These are phyloP conservation scores for Phrynocephalus versicolor DNA, from an alignment of 2,113 vertebrate species.

Conservation along the genomic window DNA sequence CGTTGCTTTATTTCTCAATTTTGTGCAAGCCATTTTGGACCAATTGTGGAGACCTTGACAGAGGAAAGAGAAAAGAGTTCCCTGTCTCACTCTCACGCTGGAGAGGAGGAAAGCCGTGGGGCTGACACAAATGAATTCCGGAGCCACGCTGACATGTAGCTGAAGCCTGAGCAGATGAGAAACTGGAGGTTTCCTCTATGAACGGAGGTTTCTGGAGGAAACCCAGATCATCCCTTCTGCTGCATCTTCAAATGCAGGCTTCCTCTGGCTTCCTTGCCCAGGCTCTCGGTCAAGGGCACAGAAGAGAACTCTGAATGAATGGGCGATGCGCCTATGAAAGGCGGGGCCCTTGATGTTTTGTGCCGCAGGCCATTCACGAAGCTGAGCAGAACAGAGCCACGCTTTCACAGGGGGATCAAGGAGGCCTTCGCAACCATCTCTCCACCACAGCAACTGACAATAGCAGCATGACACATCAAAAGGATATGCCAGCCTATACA, in stretches of 20 bases:
- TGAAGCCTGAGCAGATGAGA: no score
- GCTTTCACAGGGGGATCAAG: slow-evolving; percentile 64
- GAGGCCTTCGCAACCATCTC: slow-evolving; percentile 64
- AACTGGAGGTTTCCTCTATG: no score
- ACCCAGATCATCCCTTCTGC: background rate
- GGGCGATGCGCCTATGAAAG: slow-evolving; percentile 62
- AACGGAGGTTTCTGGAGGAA: background rate
- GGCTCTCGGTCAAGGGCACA: slow-evolving; percentile 32
- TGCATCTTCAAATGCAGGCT: background rate
- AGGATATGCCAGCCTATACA: slow-evolving; percentile 35
- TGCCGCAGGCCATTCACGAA: slow-evolving; percentile 67
- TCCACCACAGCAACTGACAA: slow-evolving; percentile 48
- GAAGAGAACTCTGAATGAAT: slow-evolving; percentile 68
- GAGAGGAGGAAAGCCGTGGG: no score
- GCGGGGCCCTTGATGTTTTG: slow-evolving; percentile 67
- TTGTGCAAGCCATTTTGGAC: no score
- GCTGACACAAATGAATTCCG: no score
- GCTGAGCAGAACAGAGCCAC: slow-evolving; percentile 65
- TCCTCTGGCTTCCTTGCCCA: background rate
- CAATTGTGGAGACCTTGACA: no score
- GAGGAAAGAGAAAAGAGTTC: no score
- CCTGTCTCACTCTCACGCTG: no score
- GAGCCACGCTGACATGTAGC: no score
- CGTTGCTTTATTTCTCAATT: no score
- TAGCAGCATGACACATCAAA: slow-evolving; percentile 64